A percentile compares a stretch with the other conserved stretches of the same genome.
phyloP scores from a whole-genome alignment of 2,888 invertebrate genomes.

The Tromatobia lineatoria region DNA sequence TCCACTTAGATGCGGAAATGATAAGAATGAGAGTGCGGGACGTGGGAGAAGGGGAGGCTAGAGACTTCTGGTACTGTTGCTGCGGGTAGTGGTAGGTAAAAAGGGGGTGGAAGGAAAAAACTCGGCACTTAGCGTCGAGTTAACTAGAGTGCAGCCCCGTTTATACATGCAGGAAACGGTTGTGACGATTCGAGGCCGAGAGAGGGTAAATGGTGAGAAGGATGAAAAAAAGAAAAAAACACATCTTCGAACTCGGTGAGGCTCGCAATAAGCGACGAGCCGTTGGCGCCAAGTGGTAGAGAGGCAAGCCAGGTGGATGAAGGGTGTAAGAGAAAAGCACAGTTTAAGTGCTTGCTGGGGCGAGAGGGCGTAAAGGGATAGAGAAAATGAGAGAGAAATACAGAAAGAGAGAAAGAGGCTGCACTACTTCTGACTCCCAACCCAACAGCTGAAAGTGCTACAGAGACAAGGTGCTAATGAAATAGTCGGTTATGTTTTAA shows the following conservation, averaged over 20 bases:
- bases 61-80: slow-evolving; percentile 48
- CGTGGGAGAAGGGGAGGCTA: slow-evolving; percentile 35
- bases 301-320: slow-evolving; percentile 46
- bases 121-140: slow-evolving; percentile 71
- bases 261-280: slow-evolving; percentile 10
- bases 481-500: slow-evolving; percentile 79
- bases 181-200: slow-evolving; percentile 44
- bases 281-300: slow-evolving; percentile 32
- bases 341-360: slow-evolving; percentile 71
- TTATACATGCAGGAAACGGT: slow-evolving; percentile 73
- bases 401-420: slow-evolving; percentile 41
- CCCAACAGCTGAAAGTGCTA: slow-evolving; percentile 50
- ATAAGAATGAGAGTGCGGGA: slow-evolving; percentile 48
- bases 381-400: slow-evolving; percentile 14
- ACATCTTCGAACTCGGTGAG: slow-evolving; percentile 19
- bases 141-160: slow-evolving; percentile 72
- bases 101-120: slow-evolving; percentile 57
- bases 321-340: slow-evolving; percentile 67
- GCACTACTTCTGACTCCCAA: slow-evolving; percentile 43
- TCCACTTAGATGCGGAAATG: slow-evolving; percentile 61
- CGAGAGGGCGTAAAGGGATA: slow-evolving; percentile 52
- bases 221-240: slow-evolving; percentile 27
- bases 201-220: slow-evolving; percentile 27
- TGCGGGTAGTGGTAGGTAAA: slow-evolving; percentile 10
- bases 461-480: slow-evolving; percentile 77